Conservation (phyloP, 2,797 vertebrate genomes). For the Fringilla coelebs region DNA sequence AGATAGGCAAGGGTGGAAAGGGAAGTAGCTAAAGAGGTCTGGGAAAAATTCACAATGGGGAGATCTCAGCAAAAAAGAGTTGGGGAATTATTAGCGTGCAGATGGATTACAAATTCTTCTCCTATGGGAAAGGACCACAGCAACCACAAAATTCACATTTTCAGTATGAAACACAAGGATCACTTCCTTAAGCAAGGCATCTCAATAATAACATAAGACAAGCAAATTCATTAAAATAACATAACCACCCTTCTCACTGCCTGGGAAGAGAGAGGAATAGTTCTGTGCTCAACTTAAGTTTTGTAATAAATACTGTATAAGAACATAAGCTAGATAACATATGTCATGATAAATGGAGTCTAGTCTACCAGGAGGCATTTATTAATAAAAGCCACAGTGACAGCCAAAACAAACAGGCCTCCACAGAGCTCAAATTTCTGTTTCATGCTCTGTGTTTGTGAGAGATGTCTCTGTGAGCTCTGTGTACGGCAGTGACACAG, state of each 20-base stretch:
- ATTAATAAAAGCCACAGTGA: conserved; percentile 20
- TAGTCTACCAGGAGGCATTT: conserved; percentile 54
- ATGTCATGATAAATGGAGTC: conserved; percentile 52
- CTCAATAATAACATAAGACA: not conserved
- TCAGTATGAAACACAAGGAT: not conserved
- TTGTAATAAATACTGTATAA: conserved; percentile 38
- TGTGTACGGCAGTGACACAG: not conserved
- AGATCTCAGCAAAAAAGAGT: not conserved
- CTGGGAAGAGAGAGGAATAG: conserved; percentile 34
- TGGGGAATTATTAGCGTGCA: not conserved
- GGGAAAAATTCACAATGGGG: not conserved
- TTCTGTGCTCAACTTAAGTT: not conserved
- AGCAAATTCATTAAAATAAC: conserved; percentile 19
- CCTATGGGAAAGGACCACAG: not conserved
- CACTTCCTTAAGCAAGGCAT: not conserved
- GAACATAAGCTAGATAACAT: conserved; percentile 54
- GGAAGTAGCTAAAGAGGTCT: not conserved
- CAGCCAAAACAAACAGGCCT: conserved; percentile 60
- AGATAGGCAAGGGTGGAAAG: not conserved
- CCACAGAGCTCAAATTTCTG: conserved; percentile 18
- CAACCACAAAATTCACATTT: not conserved
- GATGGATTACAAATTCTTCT: not conserved
- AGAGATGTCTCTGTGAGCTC: not conserved
- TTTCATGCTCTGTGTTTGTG: not conserved
- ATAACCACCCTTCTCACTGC: not conserved